These are phyloP conservation scores for Serilophus lunatus DNA, from an alignment of 2,113 vertebrate genomes.

Conservation along the genomic window DNA sequence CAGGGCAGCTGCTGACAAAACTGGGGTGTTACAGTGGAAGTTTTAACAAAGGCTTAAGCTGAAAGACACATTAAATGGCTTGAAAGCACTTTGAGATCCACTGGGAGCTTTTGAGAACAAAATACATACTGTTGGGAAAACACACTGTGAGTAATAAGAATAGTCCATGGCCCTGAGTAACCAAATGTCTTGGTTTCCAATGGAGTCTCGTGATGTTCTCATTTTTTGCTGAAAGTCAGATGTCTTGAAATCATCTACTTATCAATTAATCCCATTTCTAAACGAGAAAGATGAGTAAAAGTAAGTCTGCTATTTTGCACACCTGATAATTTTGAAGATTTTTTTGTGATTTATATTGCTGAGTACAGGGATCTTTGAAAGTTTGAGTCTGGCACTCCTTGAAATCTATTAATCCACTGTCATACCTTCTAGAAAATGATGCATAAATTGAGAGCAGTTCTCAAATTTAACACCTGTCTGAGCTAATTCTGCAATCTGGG, in stretches of 20 bases:
- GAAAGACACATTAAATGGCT: background rate
- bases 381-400: background rate
- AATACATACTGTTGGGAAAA: background rate
- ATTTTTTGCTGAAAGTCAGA: background rate
- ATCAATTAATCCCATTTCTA: background rate
- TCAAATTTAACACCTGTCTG: background rate
- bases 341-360: too few relatives aligned
- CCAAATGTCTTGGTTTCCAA: background rate
- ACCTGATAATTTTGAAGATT: background rate
- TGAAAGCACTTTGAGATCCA: background rate
- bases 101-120: background rate
- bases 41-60: background rate
- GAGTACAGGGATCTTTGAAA: too few relatives aligned
- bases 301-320: background rate
- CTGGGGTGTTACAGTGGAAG: background rate
- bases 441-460: background rate
- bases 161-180: background rate
- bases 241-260: background rate
- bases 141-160: background rate
- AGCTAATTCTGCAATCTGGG: background rate
- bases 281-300: background rate
- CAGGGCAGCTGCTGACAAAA: background rate
- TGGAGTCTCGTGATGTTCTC: background rate
- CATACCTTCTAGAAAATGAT: background rate
- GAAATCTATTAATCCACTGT: background rate